Percentiles rank a stretch among this genome's conserved stretches.
These are phyloP conservation scores for Tragelaphus eurycerus DNA, from an alignment of 2,797 vertebrate species.

Conservation along the genomic window DNA sequence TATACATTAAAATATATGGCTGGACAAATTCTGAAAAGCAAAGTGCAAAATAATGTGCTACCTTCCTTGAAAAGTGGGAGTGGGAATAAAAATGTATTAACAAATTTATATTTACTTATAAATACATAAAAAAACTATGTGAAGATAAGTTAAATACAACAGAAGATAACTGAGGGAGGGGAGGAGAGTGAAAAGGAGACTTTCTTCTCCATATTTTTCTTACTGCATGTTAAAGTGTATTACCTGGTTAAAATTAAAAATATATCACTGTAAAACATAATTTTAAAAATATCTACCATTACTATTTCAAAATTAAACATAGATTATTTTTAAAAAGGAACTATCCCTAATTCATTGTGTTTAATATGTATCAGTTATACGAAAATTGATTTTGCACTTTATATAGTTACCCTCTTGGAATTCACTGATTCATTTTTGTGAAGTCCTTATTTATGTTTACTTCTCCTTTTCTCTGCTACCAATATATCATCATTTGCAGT, in stretches of 20 bases:
- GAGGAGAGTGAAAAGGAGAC: neutral
- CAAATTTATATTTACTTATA: neutral
- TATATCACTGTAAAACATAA: neutral
- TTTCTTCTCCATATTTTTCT: neutral
- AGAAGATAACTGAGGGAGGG: neutral
- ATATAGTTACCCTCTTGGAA: neutral
- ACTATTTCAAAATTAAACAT: conserved; percentile 22
- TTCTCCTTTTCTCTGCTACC: neutral
- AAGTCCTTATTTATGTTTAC: conserved; percentile 53
- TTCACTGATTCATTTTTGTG: conserved; percentile 23
- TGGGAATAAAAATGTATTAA: neutral
- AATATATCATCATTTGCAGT: conserved; percentile 36
- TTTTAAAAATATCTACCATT: neutral
- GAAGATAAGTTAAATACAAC: conserved; percentile 7
- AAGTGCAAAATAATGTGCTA: neutral
- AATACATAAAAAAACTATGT: neutral
- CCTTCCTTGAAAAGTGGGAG: neutral
- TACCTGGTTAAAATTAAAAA: neutral
- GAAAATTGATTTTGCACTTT: conserved; percentile 47
- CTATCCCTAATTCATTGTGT: neutral
- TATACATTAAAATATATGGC: conserved; percentile 12
- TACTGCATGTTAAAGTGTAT: conserved; percentile 12
- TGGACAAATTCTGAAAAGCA: neutral
- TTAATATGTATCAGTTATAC: conserved; percentile 12
- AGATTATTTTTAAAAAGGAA: neutral